A percentile compares a stretch with the other conserved stretches of the same genome.
phyloP scores from a whole-genome alignment of 1,140 invertebrate genomes.

The Aphelenchoides fujianensis region DNA sequence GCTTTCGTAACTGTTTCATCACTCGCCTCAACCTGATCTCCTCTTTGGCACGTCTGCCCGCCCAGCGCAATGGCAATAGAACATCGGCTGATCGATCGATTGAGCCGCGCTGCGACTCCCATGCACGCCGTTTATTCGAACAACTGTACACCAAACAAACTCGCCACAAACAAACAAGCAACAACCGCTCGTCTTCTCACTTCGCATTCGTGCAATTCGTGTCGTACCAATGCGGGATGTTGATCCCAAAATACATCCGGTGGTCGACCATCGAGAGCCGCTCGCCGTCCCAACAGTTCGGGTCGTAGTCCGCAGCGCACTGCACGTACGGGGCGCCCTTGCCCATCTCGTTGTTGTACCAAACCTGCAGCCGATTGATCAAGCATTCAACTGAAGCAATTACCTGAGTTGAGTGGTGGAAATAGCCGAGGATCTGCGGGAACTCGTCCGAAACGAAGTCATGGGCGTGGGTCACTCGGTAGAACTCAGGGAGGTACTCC shows the following conservation, averaged over 20 bases:
- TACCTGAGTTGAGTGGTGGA: background rate
- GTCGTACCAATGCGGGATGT: background rate
- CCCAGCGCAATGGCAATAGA: too few relatives aligned
- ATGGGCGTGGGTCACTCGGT: slow-evolving; percentile 5
- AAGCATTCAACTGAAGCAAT: background rate
- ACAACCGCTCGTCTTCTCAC: background rate
- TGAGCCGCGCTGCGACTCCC: too few relatives aligned
- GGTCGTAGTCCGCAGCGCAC: background rate
- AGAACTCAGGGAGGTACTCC: background rate
- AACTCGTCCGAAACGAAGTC: background rate
- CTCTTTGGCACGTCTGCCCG: too few relatives aligned
- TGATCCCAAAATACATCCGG: background rate
- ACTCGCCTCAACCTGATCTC: too few relatives aligned
- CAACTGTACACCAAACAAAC: background rate
- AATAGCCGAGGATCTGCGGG: background rate
- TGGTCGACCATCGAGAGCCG: background rate
- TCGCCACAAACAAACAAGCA: background rate
- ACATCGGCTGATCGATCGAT: too few relatives aligned
- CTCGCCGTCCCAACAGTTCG: background rate
- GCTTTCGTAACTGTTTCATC: too few relatives aligned
- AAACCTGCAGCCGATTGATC: background rate
- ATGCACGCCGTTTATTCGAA: background rate
- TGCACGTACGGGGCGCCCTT: background rate
- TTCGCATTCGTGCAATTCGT: background rate
- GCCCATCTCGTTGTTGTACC: background rate